Conservation (phyloP, 2,797 vertebrate genomes). For the Epinephelus awoara region DNA sequence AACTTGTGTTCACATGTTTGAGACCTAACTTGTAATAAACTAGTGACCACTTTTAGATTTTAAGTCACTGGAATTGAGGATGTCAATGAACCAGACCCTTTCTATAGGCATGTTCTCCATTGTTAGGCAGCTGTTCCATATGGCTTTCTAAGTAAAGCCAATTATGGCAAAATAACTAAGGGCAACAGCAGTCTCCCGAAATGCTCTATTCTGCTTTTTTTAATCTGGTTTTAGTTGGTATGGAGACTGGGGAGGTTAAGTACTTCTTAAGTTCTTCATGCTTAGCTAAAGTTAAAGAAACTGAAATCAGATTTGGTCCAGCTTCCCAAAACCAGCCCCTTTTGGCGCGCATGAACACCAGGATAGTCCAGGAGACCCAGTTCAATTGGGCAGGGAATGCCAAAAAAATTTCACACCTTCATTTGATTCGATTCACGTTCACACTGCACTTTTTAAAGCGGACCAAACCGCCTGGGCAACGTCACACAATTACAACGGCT, state of each 20-base stretch:
- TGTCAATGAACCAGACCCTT: slow-evolving; percentile 2
- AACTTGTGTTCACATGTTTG: background rate
- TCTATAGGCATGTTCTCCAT: background rate
- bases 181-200: background rate
- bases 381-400: too few species aligned
- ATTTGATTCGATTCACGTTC: too few species aligned
- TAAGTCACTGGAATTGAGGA: background rate
- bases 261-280: background rate
- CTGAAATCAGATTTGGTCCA: background rate
- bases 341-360: too few species aligned
- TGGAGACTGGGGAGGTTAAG: background rate
- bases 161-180: background rate
- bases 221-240: background rate
- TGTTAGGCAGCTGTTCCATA: background rate
- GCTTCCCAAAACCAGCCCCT: background rate
- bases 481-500: too few species aligned
- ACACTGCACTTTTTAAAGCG: too few species aligned
- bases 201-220: background rate
- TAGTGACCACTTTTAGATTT: background rate
- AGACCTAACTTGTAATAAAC: background rate
- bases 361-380: too few species aligned
- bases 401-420: too few species aligned
- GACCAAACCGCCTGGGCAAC: too few species aligned
- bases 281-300: background rate
- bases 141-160: background rate